A percentile compares a stretch with the other conserved stretches of the same genome.
Conservation (phyloP, 2,888 invertebrate species). For the Leptinotarsa haldemani region DNA sequence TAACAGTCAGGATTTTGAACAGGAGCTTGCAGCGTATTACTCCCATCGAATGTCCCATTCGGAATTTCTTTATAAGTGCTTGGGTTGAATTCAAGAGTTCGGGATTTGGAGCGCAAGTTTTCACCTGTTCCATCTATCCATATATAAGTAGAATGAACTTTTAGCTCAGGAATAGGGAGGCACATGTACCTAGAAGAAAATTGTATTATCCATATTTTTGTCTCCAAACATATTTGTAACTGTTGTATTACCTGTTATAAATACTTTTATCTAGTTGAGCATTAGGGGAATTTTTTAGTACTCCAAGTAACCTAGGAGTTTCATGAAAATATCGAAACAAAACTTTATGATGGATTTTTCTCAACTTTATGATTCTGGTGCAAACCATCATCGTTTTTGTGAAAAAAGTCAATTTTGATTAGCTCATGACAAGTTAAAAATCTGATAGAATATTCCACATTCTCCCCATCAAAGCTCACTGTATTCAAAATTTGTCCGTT, state of each 20-base stretch:
- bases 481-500: background rate
- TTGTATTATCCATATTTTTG: background rate
- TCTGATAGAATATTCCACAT: background rate
- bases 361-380: background rate
- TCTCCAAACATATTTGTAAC: background rate
- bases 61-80: slow-evolving; percentile 72
- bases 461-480: background rate
- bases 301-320: background rate
- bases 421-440: background rate
- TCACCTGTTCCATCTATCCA: slow-evolving; percentile 85
- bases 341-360: background rate
- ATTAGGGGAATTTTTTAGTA: slow-evolving; percentile 1
- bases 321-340: background rate
- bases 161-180: slow-evolving; percentile 71
- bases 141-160: slow-evolving; percentile 75
- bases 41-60: slow-evolving; percentile 82
- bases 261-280: background rate
- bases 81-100: slow-evolving; percentile 76
- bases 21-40: slow-evolving; percentile 68
- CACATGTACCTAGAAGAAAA: slow-evolving; percentile 66
- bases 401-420: background rate
- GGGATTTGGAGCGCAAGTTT: slow-evolving; percentile 75
- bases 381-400: background rate
- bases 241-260: slow-evolving; percentile 8
- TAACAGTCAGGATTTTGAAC: slow-evolving; percentile 75